Conservation (phyloP, 2,888 invertebrate species). For the Acrocyrtus sp. region DNA sequence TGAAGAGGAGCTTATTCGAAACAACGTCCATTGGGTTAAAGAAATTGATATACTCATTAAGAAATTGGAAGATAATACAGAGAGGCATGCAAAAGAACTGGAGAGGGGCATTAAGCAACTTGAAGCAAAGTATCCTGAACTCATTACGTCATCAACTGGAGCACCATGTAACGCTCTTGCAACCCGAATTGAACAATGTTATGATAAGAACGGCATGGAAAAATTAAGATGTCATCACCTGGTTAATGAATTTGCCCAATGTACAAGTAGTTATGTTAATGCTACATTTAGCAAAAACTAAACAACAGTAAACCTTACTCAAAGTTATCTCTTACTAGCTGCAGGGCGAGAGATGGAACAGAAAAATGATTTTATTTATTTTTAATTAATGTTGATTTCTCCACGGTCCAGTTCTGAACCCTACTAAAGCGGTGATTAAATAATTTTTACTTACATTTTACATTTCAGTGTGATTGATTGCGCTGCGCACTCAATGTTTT, state of each 20-base stretch:
- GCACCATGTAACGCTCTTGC: background rate
- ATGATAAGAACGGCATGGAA: constrained; percentile 11
- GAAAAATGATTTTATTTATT: too few relatives aligned
- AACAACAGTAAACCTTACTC: too few relatives aligned
- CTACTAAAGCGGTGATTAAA: too few relatives aligned
- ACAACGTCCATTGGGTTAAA: constrained; percentile 9
- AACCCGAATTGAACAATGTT: constrained; percentile 13
- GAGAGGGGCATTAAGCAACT: background rate
- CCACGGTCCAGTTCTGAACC: too few relatives aligned
- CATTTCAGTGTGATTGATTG: too few relatives aligned
- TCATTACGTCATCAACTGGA: background rate
- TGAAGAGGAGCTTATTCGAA: background rate
- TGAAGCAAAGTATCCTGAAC: background rate
- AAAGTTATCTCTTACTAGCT: too few relatives aligned
- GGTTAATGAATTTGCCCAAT: constrained; percentile 21
- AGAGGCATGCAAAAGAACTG: background rate
- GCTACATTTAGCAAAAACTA: too few relatives aligned
- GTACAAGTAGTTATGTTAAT: constrained; percentile 2
- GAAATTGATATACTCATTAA: constrained; percentile 1
- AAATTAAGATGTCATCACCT: constrained; percentile 21
- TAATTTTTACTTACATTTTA: too few relatives aligned
- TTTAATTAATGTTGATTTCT: too few relatives aligned
- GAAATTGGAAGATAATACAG: constrained; percentile 17
- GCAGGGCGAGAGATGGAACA: too few relatives aligned
- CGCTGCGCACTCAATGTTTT: too few relatives aligned